Conservation (phyloP, 2,888 invertebrate genomes). For the Macrosiphum euphorbiae region DNA sequence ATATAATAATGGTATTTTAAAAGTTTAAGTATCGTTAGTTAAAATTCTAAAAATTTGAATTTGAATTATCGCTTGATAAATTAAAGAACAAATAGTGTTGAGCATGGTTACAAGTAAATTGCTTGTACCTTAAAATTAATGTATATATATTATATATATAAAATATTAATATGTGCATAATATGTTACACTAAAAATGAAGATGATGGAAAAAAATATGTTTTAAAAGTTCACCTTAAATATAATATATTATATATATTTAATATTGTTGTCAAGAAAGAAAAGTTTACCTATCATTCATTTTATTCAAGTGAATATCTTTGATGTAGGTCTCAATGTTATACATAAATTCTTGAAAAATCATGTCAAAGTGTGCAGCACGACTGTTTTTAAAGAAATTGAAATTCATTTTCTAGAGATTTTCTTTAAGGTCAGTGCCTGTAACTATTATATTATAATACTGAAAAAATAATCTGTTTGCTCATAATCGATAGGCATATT, state of each 20-base stretch:
- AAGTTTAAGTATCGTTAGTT: background rate
- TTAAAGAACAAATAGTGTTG: background rate
- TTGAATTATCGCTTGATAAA: background rate
- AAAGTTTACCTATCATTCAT: background rate
- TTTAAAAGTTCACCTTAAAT: background rate
- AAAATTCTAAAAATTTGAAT: background rate
- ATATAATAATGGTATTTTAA: background rate
- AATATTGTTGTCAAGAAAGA: background rate
- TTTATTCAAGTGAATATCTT: background rate
- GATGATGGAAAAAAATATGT: background rate
- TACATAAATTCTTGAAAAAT: background rate
- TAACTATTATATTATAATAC: background rate
- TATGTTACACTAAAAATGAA: background rate
- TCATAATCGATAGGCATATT: background rate
- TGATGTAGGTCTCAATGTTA: background rate
- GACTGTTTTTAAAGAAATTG: too few relatives aligned
- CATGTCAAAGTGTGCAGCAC: background rate
- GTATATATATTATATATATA: background rate
- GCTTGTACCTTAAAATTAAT: background rate
- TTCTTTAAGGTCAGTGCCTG: too few relatives aligned
- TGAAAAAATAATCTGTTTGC: background rate
- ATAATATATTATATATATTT: background rate
- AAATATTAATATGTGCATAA: background rate
- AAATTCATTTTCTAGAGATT: too few relatives aligned
- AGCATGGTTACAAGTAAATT: background rate